Conservation (phyloP, 2,797 vertebrate species). For the Acrossocheilus wenchowensis region DNA sequence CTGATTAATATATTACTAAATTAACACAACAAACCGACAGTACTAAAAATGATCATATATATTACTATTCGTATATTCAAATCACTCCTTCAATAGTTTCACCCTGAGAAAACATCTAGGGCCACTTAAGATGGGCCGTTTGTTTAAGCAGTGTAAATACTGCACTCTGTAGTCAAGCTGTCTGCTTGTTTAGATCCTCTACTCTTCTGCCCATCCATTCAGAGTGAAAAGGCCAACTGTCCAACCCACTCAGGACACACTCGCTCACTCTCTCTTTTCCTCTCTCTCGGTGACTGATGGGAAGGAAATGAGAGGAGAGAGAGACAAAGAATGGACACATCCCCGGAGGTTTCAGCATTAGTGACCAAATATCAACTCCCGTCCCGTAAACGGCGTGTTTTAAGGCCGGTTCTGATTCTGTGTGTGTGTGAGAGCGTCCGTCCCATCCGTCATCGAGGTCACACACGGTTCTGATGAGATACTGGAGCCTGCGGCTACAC, state of each 20-base stretch:
- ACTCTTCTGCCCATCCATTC: conserved; percentile 38
- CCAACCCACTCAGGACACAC: conserved; percentile 29
- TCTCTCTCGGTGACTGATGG: neutral
- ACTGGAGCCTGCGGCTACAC: conserved; percentile 2
- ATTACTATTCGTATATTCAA: neutral
- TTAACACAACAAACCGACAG: neutral
- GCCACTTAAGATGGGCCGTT: conserved; percentile 15
- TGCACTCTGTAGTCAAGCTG: conserved; percentile 23
- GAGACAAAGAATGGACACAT: conserved; percentile 22
- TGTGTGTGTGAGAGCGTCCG: neutral
- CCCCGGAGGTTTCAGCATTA: neutral
- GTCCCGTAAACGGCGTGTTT: neutral
- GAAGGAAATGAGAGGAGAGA: conserved; percentile 29
- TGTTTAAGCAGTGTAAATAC: conserved; percentile 37
- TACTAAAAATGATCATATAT: neutral
- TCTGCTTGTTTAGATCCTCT: conserved; percentile 48
- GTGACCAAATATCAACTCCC: conserved; percentile 17
- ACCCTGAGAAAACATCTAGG: neutral
- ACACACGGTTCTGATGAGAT: conserved; percentile 17
- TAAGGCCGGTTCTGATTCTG: neutral
- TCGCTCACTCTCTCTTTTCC: conserved; percentile 8
- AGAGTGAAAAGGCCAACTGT: conserved; percentile 49
- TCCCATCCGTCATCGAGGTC: conserved; percentile 32
- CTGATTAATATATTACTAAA: neutral
- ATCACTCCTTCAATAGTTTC: neutral